These are phyloP conservation scores for Nezara viridula DNA, from an alignment of 2,888 invertebrate genomes.

Conservation along the genomic window DNA sequence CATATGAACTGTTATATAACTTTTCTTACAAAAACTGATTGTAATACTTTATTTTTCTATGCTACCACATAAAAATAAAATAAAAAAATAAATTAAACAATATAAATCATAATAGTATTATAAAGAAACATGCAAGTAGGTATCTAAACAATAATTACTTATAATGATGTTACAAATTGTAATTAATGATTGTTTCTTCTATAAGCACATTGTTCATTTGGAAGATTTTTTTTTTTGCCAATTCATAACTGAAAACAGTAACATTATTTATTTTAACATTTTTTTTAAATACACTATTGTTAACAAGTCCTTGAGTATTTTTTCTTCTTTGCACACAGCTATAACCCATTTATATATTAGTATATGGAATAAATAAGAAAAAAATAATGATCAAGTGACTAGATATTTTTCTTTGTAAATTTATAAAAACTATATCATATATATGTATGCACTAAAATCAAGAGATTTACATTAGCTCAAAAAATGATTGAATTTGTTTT, in stretches of 20 bases:
- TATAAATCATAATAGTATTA: not conserved
- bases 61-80: not conserved
- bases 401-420: not conserved
- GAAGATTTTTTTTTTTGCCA: conserved; percentile 11
- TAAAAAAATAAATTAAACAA: not conserved
- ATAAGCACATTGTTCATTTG: conserved; percentile 44
- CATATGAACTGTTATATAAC: not conserved
- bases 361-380: not conserved
- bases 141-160: not conserved
- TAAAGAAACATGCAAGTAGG: conserved; percentile 36
- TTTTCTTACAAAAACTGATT: conserved; percentile 47
- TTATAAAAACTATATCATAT: not conserved
- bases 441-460: not conserved
- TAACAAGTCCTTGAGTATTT: not conserved
- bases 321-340: conserved; percentile 46
- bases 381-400: not conserved
- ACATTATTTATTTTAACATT: not conserved
- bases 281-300: not conserved
- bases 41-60: conserved; percentile 38
- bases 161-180: conserved; percentile 14
- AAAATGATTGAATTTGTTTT: not conserved
- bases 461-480: not conserved
- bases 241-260: not conserved
- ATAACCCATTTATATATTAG: not conserved
- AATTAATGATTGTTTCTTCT: conserved; percentile 55